A percentile compares a stretch with the other conserved stretches of the same genome.
Conservation (phyloP, 2,888 invertebrate species). For the Macrosoma leucophasiata region DNA sequence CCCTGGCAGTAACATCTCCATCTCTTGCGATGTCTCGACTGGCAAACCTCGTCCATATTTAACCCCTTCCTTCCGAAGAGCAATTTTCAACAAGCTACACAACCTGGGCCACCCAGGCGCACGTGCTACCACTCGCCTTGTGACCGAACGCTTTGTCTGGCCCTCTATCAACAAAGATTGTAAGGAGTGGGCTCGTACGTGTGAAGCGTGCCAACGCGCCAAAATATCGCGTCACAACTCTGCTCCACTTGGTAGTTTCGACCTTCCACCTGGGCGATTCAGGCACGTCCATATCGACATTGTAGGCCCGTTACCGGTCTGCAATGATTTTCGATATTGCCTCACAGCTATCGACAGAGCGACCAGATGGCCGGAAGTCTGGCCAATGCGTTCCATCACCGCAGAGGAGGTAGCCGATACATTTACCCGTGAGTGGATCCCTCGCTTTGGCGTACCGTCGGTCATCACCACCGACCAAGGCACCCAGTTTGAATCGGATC, state of each 20-base stretch:
- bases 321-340: slow-evolving; percentile 2
- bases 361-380: slow-evolving; percentile 25
- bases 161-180: slow-evolving; percentile 1
- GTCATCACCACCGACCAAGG: slow-evolving; percentile 24
- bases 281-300: slow-evolving; percentile 6
- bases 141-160: background rate
- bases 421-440: slow-evolving; percentile 21
- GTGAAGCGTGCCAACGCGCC: slow-evolving; percentile 1
- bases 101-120: slow-evolving; percentile 24
- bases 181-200: slow-evolving; percentile 3
- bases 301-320: slow-evolving; percentile 3
- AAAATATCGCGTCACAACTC: slow-evolving; percentile 1
- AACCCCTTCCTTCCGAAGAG: slow-evolving; percentile 10
- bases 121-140: no score
- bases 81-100: slow-evolving; percentile 17
- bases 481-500: slow-evolving; percentile 24
- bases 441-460: slow-evolving; percentile 23
- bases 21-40: no score
- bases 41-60: slow-evolving; percentile 20
- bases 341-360: slow-evolving; percentile 4
- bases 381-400: slow-evolving; percentile 21
- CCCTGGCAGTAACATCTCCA: no score
- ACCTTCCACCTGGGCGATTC: slow-evolving; percentile 2
- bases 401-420: slow-evolving; percentile 22
- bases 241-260: slow-evolving; percentile 1